These are phyloP conservation scores for Labeo calbasu DNA, from an alignment of 2,797 vertebrate species.

Conservation along the genomic window DNA sequence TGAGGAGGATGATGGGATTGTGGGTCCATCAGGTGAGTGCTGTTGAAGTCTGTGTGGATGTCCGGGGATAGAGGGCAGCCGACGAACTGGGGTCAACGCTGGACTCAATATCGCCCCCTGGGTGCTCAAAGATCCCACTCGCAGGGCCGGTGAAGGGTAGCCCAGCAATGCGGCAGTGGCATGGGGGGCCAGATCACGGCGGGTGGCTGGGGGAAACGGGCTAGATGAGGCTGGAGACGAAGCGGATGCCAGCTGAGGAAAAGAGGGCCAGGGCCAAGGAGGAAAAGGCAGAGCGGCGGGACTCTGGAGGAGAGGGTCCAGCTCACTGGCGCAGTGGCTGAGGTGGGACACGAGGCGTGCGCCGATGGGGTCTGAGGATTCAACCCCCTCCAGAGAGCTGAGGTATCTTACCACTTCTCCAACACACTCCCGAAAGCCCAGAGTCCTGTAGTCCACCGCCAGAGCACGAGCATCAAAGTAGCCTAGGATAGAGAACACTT, in stretches of 20 bases:
- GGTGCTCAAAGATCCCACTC: slow-evolving; percentile 76
- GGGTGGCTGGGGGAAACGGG: slow-evolving; percentile 64
- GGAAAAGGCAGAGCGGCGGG: slow-evolving; percentile 80
- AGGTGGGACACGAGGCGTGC: slow-evolving; percentile 94
- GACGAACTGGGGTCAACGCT: slow-evolving; percentile 73
- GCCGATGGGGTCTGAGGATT: slow-evolving; percentile 85
- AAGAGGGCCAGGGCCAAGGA: slow-evolving; percentile 87
- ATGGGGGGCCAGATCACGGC: slow-evolving; percentile 77
- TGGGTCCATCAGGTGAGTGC: slow-evolving; percentile 70
- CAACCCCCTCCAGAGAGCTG: slow-evolving; percentile 85
- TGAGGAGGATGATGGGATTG: slow-evolving; percentile 62
- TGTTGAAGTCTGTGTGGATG: slow-evolving; percentile 72
- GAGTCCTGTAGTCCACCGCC: slow-evolving; percentile 91
- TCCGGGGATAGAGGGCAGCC: slow-evolving; percentile 68
- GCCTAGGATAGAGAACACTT: slow-evolving; percentile 73
- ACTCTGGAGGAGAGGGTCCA: slow-evolving; percentile 85
- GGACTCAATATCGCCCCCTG: slow-evolving; percentile 73
- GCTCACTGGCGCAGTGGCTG: slow-evolving; percentile 89
- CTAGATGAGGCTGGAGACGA: slow-evolving; percentile 71
- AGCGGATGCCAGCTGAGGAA: slow-evolving; percentile 75
- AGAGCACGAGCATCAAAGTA: slow-evolving; percentile 90
- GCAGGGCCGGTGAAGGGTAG: slow-evolving; percentile 78
- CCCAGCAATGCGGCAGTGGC: slow-evolving; percentile 73
- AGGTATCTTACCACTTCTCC: slow-evolving; percentile 93
- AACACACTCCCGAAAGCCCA: slow-evolving; percentile 93